Evolutionary conservation across 2,113 vertebrate genomes (phyloP).

Genomic region (Oriolus oriolus): DNA sequence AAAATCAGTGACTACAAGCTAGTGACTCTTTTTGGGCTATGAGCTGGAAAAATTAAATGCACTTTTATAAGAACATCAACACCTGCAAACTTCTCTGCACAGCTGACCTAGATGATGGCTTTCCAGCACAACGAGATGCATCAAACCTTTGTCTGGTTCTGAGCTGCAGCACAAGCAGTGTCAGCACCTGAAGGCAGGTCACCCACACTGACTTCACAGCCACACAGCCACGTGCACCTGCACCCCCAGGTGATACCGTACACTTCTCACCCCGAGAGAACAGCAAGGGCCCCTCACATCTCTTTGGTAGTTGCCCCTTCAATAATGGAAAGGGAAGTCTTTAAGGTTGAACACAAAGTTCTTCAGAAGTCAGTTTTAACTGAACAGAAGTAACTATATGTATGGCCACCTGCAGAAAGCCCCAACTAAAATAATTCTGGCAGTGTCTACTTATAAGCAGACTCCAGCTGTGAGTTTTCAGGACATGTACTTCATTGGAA

Average conservation of each 20-base stretch:
- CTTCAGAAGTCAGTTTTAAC: background rate
- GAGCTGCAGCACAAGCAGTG: background rate
- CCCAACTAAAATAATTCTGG: background rate
- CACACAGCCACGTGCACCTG: rapidly evolving
- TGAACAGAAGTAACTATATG: background rate
- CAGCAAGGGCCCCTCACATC: background rate
- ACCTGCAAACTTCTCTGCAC: background rate
- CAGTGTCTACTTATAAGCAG: background rate
- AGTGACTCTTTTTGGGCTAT: background rate
- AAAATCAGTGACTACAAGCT: background rate
- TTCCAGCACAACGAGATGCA: rapidly evolving
- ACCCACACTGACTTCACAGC: background rate
- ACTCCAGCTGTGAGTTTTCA: background rate
- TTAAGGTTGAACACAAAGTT: background rate
- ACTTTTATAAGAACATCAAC: background rate
- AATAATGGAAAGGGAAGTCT: background rate
- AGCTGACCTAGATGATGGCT: background rate
- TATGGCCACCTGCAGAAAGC: background rate
- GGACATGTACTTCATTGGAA: background rate
- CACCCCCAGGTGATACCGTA: background rate
- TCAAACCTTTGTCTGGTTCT: background rate
- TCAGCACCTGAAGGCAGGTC: background rate
- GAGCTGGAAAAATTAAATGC: background rate
- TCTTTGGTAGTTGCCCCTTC: background rate
- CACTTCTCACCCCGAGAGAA: no score